Conservation (phyloP, 1,140 invertebrate genomes). For the Papilio helenus region DNA sequence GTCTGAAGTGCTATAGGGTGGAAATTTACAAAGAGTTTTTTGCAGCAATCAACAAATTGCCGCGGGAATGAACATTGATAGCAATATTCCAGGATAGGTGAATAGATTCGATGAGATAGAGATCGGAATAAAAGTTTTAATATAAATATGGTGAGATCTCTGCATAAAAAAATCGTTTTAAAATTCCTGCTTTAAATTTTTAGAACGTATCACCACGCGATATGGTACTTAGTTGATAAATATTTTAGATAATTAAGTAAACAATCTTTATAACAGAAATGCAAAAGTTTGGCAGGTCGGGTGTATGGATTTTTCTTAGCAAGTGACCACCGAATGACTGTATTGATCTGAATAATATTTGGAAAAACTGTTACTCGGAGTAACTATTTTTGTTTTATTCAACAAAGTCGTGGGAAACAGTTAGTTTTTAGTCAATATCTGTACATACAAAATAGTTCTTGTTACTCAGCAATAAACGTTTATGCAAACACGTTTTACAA, state of each 20-base stretch:
- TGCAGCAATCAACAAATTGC: slow-evolving; percentile 8
- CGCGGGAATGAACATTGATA: slow-evolving; percentile 3
- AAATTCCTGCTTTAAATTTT: background rate
- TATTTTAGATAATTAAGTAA: too few species aligned
- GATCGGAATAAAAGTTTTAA: background rate
- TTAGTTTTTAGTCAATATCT: background rate
- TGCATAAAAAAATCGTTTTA: background rate
- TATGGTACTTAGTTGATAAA: too few species aligned
- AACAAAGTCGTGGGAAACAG: too few species aligned
- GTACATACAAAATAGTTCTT: background rate
- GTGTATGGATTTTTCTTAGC: too few species aligned
- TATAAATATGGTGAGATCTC: background rate
- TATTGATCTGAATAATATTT: too few species aligned
- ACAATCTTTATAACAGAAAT: too few species aligned
- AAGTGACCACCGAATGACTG: too few species aligned
- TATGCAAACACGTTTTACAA: background rate
- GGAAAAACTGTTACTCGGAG: too few species aligned
- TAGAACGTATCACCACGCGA: background rate
- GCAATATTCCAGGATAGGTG: background rate
- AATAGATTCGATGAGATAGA: background rate
- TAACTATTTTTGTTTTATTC: too few species aligned
- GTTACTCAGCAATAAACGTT: background rate
- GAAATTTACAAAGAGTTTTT: slow-evolving; percentile 8
- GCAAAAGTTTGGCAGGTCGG: too few species aligned
- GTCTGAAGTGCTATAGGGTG: background rate